phyloP scores from a whole-genome alignment of 1,140 invertebrate genomes.

The Ostrea denselamellosa region DNA sequence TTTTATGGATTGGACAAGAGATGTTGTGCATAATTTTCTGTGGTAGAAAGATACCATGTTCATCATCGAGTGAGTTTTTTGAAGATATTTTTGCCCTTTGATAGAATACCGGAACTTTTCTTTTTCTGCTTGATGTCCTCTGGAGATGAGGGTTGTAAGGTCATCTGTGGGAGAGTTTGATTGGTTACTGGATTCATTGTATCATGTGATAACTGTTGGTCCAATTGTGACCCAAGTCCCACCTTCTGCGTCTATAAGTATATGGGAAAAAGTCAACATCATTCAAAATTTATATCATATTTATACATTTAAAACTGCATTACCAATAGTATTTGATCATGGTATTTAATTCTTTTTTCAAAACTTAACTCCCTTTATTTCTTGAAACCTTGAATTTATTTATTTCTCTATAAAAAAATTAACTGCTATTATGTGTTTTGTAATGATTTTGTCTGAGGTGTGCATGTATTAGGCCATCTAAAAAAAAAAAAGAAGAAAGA shows the following conservation, averaged over 20 bases:
- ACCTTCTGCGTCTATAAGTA: constrained; percentile 56
- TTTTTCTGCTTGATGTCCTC: constrained; percentile 72
- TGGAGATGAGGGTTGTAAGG: constrained; percentile 52
- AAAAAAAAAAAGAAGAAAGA: no score
- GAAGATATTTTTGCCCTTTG: constrained; percentile 75
- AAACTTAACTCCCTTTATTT: no score
- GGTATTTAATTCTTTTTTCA: no score
- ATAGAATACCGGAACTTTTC: constrained; percentile 70
- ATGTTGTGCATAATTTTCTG: neutral
- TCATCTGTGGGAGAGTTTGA: constrained; percentile 50
- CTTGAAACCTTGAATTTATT: no score
- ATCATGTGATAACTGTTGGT: constrained; percentile 55
- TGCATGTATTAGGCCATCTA: no score
- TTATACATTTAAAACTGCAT: no score
- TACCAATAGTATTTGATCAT: no score
- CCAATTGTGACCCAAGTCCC: constrained; percentile 51
- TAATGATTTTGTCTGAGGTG: no score
- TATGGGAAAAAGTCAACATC: neutral
- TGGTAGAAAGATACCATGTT: neutral
- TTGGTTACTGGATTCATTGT: constrained; percentile 45
- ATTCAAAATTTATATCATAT: no score
- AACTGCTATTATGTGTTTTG: no score
- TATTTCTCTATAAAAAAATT: no score
- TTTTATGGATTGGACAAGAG: neutral
- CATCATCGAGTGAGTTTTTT: constrained; percentile 73